phyloP scores from a whole-genome alignment of 2,113 vertebrate genomes.

The Catharus minimus region DNA sequence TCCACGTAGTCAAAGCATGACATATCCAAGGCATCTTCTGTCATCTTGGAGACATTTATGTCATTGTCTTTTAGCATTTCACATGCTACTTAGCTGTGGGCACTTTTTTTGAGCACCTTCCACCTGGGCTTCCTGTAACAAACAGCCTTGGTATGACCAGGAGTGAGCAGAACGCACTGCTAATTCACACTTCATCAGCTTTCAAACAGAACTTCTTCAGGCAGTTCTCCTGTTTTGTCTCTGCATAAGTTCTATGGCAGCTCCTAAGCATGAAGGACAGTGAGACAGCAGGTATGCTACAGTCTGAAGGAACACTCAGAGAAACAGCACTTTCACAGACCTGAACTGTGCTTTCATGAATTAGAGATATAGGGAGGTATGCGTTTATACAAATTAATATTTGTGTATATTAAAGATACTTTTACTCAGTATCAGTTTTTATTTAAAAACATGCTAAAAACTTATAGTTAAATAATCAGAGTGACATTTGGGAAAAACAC shows the following conservation, averaged over 20 bases:
- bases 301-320: background rate
- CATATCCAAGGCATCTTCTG: background rate
- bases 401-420: conserved; percentile 63
- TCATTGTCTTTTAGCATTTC: background rate
- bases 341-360: conserved; percentile 30
- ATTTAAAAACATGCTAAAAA: conserved; percentile 85
- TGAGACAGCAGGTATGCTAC: background rate
- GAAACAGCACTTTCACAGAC: conserved; percentile 24
- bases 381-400: conserved; percentile 45
- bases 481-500: conserved; percentile 48
- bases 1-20: background rate
- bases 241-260: background rate
- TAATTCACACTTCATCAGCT: background rate
- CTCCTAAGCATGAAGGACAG: background rate
- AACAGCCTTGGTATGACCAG: background rate
- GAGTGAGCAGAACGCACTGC: background rate
- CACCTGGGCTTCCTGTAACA: background rate
- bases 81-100: background rate
- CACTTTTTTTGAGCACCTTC: background rate
- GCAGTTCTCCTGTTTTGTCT: background rate
- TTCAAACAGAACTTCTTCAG: background rate
- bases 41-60: background rate
- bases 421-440: conserved; percentile 70
- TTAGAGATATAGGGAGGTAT: conserved; percentile 34
- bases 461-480: conserved; percentile 66